These are phyloP conservation scores for Lanistes nyassanus DNA, from an alignment of 1,140 invertebrate species.

Conservation along the genomic window DNA sequence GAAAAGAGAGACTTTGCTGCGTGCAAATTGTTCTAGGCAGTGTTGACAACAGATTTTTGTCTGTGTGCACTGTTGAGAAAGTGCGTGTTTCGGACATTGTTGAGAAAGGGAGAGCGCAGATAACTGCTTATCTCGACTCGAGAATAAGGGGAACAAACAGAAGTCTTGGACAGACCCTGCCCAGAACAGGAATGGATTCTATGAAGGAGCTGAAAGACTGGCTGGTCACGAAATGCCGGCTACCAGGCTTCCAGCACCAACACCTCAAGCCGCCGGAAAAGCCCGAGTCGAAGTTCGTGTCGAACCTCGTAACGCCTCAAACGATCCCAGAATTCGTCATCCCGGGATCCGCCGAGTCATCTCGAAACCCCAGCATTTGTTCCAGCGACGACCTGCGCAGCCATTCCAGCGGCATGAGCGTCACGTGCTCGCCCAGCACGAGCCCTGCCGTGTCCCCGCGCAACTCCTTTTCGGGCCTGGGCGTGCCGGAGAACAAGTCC, in stretches of 20 bases:
- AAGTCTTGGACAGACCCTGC: too few relatives aligned
- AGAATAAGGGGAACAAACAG: too few relatives aligned
- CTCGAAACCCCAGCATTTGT: constrained; percentile 47
- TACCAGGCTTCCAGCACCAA: constrained; percentile 31
- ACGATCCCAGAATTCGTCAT: constrained; percentile 62
- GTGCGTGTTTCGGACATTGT: too few relatives aligned
- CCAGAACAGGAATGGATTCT: constrained; percentile 40
- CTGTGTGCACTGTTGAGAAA: too few relatives aligned
- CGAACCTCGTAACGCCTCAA: constrained; percentile 49
- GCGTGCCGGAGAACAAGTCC: constrained; percentile 36
- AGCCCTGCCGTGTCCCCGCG: constrained; percentile 45
- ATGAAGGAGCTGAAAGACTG: constrained; percentile 57
- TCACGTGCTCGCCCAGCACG: constrained; percentile 41
- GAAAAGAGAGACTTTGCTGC: too few relatives aligned
- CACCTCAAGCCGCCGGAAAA: constrained; percentile 5
- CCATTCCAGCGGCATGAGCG: constrained; percentile 38
- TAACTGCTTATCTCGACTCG: too few relatives aligned
- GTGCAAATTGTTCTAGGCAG: too few relatives aligned
- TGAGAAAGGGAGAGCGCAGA: too few relatives aligned
- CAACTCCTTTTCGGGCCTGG: constrained; percentile 41
- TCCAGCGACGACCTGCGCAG: constrained; percentile 47
- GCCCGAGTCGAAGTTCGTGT: constrained; percentile 19
- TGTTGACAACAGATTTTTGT: too few relatives aligned
- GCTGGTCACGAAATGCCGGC: constrained; percentile 54
- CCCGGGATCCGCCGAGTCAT: constrained; percentile 55